phyloP scores from a whole-genome alignment of 2,797 vertebrate species.

The Nothura maculosa region DNA sequence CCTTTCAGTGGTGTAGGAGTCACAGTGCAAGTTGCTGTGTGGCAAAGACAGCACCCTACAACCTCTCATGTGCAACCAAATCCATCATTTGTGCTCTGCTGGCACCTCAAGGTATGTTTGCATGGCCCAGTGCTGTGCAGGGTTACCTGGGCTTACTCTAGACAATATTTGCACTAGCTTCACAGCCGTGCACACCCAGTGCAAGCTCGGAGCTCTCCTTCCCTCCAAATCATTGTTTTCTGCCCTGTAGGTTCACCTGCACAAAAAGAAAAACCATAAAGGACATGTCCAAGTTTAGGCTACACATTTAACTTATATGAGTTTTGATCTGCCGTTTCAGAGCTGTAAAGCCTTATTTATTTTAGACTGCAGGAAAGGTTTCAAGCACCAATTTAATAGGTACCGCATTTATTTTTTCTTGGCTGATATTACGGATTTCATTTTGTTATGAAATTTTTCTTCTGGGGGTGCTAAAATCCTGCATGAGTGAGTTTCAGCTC shows the following conservation, averaged over 20 bases:
- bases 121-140: rapidly evolving
- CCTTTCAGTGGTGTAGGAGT: not conserved
- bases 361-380: conserved; percentile 19
- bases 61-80: not conserved
- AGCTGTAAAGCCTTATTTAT: conserved; percentile 5
- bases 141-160: not conserved
- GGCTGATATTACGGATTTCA: not conserved
- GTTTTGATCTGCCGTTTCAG: not conserved
- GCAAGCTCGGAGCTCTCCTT: not conserved
- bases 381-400: conserved; percentile 32
- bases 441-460: not conserved
- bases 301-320: not conserved
- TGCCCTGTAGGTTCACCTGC: not conserved
- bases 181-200: not conserved
- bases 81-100: not conserved
- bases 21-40: rapidly evolving
- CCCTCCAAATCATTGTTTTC: not conserved
- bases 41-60: rapidly evolving
- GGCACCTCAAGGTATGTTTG: not conserved
- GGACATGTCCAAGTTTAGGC: not conserved
- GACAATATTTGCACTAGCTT: not conserved
- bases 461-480: conserved; percentile 45
- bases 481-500: conserved; percentile 21
- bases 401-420: not conserved
- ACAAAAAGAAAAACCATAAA: not conserved